Conservation (phyloP, 1,140 invertebrate genomes). For the Drosophila tropicalis region DNA sequence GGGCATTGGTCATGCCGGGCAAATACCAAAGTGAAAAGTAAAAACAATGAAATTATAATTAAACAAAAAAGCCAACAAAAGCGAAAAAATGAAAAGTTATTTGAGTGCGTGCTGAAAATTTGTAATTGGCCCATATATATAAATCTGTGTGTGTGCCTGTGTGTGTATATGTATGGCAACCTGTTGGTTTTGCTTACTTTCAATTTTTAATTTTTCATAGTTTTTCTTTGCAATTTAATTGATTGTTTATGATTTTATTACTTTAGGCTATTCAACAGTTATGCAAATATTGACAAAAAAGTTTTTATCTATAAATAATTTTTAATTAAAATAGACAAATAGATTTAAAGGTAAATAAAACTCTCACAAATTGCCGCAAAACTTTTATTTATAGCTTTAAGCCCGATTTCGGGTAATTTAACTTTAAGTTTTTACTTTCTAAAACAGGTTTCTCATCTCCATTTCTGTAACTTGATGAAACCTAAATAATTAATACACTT, state of each 20-base stretch:
- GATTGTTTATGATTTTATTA: conserved; percentile 1
- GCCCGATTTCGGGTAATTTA: neutral
- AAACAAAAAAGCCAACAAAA: conserved; percentile 6
- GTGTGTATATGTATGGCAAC: conserved; percentile 33
- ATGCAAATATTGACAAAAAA: neutral
- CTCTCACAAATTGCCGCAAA: neutral
- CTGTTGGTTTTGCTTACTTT: conserved; percentile 46
- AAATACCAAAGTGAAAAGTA: conserved; percentile 27
- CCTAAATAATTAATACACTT: conserved; percentile 45
- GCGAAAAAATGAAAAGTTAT: conserved; percentile 66
- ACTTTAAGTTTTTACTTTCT: neutral
- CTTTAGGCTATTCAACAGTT: conserved; percentile 2
- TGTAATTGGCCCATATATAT: conserved; percentile 42
- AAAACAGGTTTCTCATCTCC: neutral
- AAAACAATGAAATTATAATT: conserved; percentile 64
- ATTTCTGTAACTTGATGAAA: conserved; percentile 26
- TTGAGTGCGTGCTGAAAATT: conserved; percentile 58
- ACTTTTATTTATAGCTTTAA: too few relatives aligned
- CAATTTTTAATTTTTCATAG: neutral
- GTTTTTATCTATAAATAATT: neutral
- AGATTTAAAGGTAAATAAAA: neutral
- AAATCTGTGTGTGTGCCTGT: too few relatives aligned
- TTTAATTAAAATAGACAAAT: neutral
- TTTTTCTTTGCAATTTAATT: conserved; percentile 18
- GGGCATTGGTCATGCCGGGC: conserved; percentile 27